These are phyloP conservation scores for Urocyon cinereoargenteus DNA, from an alignment of 2,797 vertebrate genomes.

Conservation along the genomic window DNA sequence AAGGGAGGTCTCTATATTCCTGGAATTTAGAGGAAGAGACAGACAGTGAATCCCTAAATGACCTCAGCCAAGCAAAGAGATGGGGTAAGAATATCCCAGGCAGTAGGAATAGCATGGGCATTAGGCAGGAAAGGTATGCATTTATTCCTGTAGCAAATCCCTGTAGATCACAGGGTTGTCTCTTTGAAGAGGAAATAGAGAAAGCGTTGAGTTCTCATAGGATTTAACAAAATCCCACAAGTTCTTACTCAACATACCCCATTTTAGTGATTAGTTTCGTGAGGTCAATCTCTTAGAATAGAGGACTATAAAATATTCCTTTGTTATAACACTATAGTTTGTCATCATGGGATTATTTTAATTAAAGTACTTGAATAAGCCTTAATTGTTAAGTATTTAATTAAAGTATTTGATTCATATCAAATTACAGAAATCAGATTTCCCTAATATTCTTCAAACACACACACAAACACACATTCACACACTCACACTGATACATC, in stretches of 20 bases:
- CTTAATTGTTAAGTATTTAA: conserved; percentile 50
- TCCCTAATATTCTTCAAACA: conserved; percentile 35
- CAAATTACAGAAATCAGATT: conserved; percentile 16
- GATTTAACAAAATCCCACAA: background rate
- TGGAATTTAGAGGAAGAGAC: background rate
- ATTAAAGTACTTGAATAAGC: conserved; percentile 59
- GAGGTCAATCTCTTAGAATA: conserved; percentile 4
- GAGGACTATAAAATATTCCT: background rate
- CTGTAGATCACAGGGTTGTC: background rate
- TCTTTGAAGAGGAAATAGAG: background rate
- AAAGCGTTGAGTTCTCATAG: background rate
- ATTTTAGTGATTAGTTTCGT: background rate
- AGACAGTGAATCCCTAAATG: background rate
- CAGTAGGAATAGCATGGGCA: background rate
- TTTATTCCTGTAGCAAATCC: background rate
- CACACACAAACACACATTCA: background rate
- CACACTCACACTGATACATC: background rate
- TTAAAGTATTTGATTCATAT: conserved; percentile 50
- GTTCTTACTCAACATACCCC: background rate
- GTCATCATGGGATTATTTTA: conserved; percentile 56
- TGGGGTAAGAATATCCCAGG: background rate
- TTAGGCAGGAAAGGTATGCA: background rate
- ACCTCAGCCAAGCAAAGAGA: background rate
- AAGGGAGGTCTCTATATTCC: background rate
- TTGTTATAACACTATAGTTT: conserved; percentile 14